Evolutionary conservation across 2,113 vertebrate species (phyloP).

Genomic region (Gnathonemus echidnorhynchus): DNA sequence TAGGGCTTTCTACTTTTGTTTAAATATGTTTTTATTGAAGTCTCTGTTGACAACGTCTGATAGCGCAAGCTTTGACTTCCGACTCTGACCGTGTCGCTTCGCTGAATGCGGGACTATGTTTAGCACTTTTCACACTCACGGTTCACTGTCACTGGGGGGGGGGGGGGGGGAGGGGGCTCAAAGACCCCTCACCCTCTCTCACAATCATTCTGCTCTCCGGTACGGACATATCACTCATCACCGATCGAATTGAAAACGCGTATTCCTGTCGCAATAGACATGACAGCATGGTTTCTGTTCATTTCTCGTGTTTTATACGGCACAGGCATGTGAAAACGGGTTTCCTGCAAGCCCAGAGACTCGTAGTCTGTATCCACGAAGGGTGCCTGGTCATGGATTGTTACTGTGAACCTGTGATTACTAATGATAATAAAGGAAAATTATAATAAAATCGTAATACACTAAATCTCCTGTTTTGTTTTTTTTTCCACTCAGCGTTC

Average conservation of each 20-base stretch:
- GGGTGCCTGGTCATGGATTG: constrained; percentile 53
- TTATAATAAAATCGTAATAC: constrained; percentile 41
- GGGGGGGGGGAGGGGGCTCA: too few relatives aligned
- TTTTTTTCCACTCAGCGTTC: neutral
- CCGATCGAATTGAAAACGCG: neutral
- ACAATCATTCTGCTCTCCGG: neutral
- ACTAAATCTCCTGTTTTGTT: neutral
- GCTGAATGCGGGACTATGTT: neutral
- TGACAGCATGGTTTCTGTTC: constrained; percentile 39
- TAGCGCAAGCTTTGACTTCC: neutral
- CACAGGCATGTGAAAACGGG: constrained; percentile 44
- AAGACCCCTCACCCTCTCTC: too few relatives aligned
- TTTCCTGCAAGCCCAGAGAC: constrained; percentile 15
- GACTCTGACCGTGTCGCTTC: neutral
- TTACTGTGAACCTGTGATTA: constrained; percentile 34
- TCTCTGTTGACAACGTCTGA: neutral
- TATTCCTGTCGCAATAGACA: constrained; percentile 23
- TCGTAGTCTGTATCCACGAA: constrained; percentile 38
- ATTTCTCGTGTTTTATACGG: constrained; percentile 39
- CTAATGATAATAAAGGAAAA: constrained; percentile 33
- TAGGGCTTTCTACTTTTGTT: neutral
- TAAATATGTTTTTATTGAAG: neutral
- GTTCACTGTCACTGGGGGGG: neutral
- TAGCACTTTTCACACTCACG: neutral
- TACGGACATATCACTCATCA: neutral